Conservation (phyloP, 1,140 invertebrate genomes). For the Diabrotica undecimpunctata region DNA sequence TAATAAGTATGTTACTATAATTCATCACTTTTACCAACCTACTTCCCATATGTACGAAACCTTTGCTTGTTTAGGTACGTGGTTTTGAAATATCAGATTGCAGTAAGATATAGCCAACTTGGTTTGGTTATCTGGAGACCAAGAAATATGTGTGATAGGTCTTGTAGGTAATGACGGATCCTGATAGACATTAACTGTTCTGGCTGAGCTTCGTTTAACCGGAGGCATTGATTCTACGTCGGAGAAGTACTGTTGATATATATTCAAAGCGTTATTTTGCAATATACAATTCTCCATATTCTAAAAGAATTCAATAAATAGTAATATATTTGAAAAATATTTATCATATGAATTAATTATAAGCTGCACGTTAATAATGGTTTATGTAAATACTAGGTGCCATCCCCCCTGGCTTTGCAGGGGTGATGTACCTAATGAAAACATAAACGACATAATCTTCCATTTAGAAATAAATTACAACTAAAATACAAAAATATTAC, state of each 20-base stretch:
- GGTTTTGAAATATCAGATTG: slow-evolving; percentile 76
- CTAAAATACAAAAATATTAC: no score
- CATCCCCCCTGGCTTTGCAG: no score
- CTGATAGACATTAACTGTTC: slow-evolving; percentile 77
- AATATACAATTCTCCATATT: slow-evolving; percentile 84
- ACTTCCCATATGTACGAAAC: slow-evolving; percentile 90
- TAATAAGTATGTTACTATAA: no score
- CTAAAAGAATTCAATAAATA: slow-evolving; percentile 36
- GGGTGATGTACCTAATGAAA: no score
- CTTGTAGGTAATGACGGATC: slow-evolving; percentile 66
- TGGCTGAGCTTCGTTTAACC: slow-evolving; percentile 67
- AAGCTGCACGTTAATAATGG: no score
- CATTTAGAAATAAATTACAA: no score
- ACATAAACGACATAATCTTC: no score
- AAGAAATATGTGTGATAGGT: slow-evolving; percentile 80
- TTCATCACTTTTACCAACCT: slow-evolving; percentile 63
- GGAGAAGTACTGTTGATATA: slow-evolving; percentile 86
- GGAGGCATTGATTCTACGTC: slow-evolving; percentile 61
- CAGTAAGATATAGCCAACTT: slow-evolving; percentile 84
- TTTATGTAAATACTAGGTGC: no score
- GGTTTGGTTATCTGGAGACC: slow-evolving; percentile 82
- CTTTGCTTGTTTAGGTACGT: slow-evolving; percentile 58
- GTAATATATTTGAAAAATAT: not conserved
- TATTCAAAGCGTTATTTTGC: slow-evolving; percentile 90
- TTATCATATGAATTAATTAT: no score